Percentiles rank a stretch among this genome's conserved stretches.
Evolutionary conservation across 2,888 invertebrate genomes (phyloP).

Genomic region (Synanthedon andrenaeformis): DNA sequence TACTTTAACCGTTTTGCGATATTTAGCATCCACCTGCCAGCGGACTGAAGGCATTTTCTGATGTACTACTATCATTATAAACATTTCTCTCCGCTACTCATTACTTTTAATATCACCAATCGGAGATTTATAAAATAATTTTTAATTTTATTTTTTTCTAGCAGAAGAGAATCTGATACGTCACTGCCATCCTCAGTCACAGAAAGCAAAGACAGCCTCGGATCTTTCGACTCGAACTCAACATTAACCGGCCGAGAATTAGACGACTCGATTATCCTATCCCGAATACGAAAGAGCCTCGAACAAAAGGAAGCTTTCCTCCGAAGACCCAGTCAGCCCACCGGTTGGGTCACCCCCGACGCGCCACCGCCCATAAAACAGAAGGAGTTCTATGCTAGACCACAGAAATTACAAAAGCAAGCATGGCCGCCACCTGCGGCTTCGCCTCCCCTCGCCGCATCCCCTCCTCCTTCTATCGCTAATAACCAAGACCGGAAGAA

Average conservation of each 20-base stretch:
- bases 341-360: constrained; percentile 69
- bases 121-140: neutral
- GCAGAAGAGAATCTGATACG: constrained; percentile 72
- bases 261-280: constrained; percentile 80
- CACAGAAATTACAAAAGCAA: constrained; percentile 79
- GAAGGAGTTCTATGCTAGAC: constrained; percentile 82
- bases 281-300: constrained; percentile 83
- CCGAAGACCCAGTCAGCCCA: constrained; percentile 77
- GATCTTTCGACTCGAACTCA: constrained; percentile 76
- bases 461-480: constrained; percentile 57
- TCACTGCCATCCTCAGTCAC: constrained; percentile 74
- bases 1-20: neutral
- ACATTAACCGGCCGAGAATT: constrained; percentile 76
- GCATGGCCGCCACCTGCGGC: constrained; percentile 76
- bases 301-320: constrained; percentile 93
- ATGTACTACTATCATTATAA: too few species aligned
- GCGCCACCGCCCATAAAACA: constrained; percentile 68
- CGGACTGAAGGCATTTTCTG: too few species aligned
- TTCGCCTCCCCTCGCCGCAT: constrained; percentile 63
- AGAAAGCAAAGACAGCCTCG: constrained; percentile 76
- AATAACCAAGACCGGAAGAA: constrained; percentile 43
- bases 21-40: neutral
- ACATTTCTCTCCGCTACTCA: too few species aligned
- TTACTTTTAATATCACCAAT: too few species aligned
- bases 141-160: constrained; percentile 30